Evolutionary conservation across 2,797 vertebrate genomes (phyloP).

Genomic region (Coilia nasus): DNA sequence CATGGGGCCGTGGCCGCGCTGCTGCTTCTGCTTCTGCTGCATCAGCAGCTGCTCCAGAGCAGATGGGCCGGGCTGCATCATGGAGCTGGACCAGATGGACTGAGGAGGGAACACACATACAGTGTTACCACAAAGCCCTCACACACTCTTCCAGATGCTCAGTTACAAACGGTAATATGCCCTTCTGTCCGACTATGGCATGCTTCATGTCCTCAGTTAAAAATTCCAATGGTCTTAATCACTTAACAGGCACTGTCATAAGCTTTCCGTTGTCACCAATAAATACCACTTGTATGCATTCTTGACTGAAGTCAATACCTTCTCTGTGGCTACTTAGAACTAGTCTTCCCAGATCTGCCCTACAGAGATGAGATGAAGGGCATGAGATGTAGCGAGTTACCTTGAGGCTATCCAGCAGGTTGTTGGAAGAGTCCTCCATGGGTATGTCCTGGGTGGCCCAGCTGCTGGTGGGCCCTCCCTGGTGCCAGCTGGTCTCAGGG

Average conservation of each 20-base stretch:
- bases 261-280: background rate
- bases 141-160: background rate
- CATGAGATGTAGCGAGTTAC: conserved; percentile 62
- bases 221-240: too few relatives aligned
- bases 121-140: background rate
- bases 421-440: conserved; percentile 92
- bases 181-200: too few relatives aligned
- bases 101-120: conserved; percentile 62
- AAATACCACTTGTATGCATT: background rate
- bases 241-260: too few relatives aligned
- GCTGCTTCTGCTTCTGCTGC: conserved; percentile 99
- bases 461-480: conserved; percentile 77
- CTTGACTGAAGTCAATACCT: background rate
- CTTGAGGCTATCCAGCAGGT: conserved; percentile 96
- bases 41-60: conserved; percentile 98
- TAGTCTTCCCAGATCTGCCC: too few relatives aligned
- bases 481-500: conserved; percentile 93
- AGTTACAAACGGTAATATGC: too few relatives aligned
- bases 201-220: too few relatives aligned
- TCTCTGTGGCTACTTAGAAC: background rate
- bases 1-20: conserved; percentile 92
- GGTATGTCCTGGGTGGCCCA: conserved; percentile 90
- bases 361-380: background rate
- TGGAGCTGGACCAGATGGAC: conserved; percentile 99
- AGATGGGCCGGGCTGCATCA: conserved; percentile 99